These are phyloP conservation scores for Strix uralensis DNA, from an alignment of 2,113 vertebrate genomes.

Conservation along the genomic window DNA sequence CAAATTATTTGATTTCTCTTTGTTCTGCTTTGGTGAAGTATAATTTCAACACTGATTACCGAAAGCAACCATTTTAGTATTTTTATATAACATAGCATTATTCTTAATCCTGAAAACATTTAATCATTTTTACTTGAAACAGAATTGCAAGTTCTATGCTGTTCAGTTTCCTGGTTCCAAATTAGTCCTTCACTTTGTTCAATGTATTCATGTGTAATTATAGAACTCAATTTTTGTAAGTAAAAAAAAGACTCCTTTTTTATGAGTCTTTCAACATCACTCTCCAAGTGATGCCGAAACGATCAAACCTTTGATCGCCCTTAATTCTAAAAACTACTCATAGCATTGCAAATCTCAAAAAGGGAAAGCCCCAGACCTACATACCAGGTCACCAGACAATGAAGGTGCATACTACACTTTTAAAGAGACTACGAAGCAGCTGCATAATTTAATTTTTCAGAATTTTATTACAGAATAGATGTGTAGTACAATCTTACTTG, in stretches of 20 bases:
- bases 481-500: background rate
- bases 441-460: background rate
- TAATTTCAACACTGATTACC: background rate
- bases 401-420: background rate
- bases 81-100: background rate
- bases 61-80: background rate
- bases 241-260: background rate
- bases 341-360: background rate
- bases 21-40: background rate
- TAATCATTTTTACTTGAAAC: background rate
- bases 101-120: background rate
- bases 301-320: background rate
- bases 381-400: background rate
- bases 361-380: background rate
- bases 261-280: background rate
- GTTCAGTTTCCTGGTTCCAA: background rate
- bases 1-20: background rate
- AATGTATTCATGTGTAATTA: background rate
- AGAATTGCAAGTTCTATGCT: background rate
- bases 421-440: background rate
- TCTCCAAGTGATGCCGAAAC: background rate
- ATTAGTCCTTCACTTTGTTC: background rate
- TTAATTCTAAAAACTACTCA: background rate
- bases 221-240: background rate
- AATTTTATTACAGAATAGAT: background rate